Evolutionary conservation across 2,797 vertebrate species (phyloP).

Genomic region (Lepus townsendii): DNA sequence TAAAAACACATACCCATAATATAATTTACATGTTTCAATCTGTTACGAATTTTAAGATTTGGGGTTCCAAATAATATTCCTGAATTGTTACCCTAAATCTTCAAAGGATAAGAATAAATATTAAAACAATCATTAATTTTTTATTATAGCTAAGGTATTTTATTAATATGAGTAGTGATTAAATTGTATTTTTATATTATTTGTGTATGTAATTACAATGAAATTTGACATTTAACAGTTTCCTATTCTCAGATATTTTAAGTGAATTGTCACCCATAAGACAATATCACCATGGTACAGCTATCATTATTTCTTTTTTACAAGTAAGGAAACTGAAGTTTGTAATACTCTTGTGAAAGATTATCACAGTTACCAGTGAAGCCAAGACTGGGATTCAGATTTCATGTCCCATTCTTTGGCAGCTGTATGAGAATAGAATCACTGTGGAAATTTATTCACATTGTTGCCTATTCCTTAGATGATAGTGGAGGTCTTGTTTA

Average conservation of each 20-base stretch:
- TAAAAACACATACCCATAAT: not conserved
- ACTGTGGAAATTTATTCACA: not conserved
- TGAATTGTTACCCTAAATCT: not conserved
- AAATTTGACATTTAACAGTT: not conserved
- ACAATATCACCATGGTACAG: not conserved
- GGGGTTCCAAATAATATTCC: not conserved
- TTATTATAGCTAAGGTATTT: not conserved
- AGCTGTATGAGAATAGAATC: not conserved
- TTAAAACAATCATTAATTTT: not conserved
- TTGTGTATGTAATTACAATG: not conserved
- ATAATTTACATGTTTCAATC: not conserved
- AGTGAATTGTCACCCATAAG: not conserved
- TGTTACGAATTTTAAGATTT: not conserved
- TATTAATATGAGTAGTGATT: not conserved
- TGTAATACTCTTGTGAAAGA: not conserved
- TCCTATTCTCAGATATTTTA: not conserved
- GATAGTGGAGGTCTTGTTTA: not conserved
- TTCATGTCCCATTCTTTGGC: not conserved
- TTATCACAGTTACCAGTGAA: not conserved
- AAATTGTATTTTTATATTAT: not conserved
- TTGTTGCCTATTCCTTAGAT: conserved; percentile 5
- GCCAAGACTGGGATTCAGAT: not conserved
- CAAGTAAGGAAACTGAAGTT: not conserved
- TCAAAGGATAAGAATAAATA: not conserved
- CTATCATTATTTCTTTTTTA: not conserved